Conservation (phyloP, 2,797 vertebrate species). For the Channa striata region DNA sequence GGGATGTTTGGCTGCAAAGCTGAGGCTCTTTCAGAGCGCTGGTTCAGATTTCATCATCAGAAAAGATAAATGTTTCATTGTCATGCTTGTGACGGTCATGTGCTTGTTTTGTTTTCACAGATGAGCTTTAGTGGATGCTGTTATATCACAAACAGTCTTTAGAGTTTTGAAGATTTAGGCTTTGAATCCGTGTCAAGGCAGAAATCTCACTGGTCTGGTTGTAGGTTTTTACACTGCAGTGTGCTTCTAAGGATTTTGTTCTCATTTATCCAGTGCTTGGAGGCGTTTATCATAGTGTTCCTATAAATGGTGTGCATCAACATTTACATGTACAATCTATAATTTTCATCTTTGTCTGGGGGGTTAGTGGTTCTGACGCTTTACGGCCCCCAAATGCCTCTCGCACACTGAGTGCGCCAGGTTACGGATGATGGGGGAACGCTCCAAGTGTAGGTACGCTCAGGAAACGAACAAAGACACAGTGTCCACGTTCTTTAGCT, state of each 20-base stretch:
- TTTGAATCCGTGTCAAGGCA: background rate
- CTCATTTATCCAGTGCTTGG: too few relatives aligned
- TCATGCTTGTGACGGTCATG: background rate
- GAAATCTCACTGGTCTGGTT: background rate
- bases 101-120: constrained; percentile 11
- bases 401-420: too few relatives aligned
- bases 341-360: too few relatives aligned
- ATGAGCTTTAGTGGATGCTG: constrained; percentile 1
- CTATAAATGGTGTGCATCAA: too few relatives aligned
- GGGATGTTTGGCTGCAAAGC: constrained; percentile 29
- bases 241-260: background rate
- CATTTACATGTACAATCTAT: too few relatives aligned
- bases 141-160: constrained; percentile 3
- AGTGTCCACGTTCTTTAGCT: too few relatives aligned
- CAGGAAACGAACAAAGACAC: too few relatives aligned
- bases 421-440: too few relatives aligned
- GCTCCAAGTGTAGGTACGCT: too few relatives aligned
- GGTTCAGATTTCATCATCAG: constrained; percentile 14
- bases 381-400: too few relatives aligned
- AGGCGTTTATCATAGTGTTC: too few relatives aligned
- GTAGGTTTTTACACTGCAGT: background rate
- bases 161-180: constrained; percentile 1
- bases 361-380: too few relatives aligned
- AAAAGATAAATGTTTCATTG: background rate
- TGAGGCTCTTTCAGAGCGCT: background rate